Evolutionary conservation across 2,888 invertebrate species (phyloP).

Genomic region (Orgyia antiqua): DNA sequence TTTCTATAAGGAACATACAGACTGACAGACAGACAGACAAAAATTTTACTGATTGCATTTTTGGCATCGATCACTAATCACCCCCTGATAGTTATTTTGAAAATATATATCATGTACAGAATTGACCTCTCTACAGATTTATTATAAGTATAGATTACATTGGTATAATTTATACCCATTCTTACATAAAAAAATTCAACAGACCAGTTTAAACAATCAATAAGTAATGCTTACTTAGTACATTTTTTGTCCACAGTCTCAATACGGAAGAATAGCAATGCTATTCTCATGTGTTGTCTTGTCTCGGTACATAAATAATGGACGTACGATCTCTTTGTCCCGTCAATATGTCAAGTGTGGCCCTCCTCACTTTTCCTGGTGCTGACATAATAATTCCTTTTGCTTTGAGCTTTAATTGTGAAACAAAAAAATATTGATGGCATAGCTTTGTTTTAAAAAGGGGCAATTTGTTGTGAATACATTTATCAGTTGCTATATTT

Average conservation of each 20-base stretch:
- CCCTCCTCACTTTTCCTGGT: constrained; percentile 41
- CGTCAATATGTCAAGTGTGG: constrained; percentile 69
- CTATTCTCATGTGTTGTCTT: constrained; percentile 36
- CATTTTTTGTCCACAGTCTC: constrained; percentile 14
- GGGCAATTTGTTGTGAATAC: constrained; percentile 12
- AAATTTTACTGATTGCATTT: too few relatives aligned
- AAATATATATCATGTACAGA: too few relatives aligned
- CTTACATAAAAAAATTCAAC: too few relatives aligned
- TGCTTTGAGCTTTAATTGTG: constrained; percentile 26
- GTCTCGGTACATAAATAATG: constrained; percentile 61
- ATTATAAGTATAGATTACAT: too few relatives aligned
- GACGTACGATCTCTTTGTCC: constrained; percentile 64
- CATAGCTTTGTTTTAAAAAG: constrained; percentile 17
- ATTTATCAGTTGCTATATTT: not conserved
- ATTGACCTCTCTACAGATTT: too few relatives aligned
- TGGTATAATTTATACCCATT: too few relatives aligned
- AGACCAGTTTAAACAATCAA: too few relatives aligned
- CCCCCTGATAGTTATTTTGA: too few relatives aligned
- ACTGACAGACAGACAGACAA: too few relatives aligned
- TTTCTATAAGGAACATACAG: too few relatives aligned
- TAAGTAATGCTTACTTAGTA: too few relatives aligned
- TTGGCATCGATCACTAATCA: too few relatives aligned
- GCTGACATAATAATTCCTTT: constrained; percentile 54
- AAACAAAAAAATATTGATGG: constrained; percentile 17
- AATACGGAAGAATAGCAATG: constrained; percentile 37